phyloP scores from a whole-genome alignment of 2,888 invertebrate genomes.

The Drosophila neotestacea region DNA sequence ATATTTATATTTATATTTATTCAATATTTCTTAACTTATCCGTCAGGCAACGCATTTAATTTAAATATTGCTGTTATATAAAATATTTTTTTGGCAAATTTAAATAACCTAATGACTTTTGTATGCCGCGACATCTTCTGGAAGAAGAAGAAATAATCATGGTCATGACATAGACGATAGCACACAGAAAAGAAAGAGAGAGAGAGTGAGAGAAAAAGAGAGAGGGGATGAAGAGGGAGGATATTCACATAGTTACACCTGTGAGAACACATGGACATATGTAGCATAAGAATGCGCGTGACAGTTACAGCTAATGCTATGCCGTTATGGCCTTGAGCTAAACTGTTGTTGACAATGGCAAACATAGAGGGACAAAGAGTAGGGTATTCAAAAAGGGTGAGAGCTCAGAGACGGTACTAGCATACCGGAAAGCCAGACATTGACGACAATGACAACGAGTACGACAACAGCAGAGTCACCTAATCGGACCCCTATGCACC shows the following conservation, averaged over 20 bases:
- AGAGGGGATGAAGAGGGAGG: too few relatives aligned
- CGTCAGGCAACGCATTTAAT: constrained; percentile 6
- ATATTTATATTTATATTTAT: too few relatives aligned
- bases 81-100: constrained; percentile 63
- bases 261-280: constrained; percentile 22
- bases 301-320: constrained; percentile 66
- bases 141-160: constrained; percentile 72
- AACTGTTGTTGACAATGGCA: constrained; percentile 77
- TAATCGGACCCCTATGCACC: constrained; percentile 33
- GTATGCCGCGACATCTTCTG: constrained; percentile 62
- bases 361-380: constrained; percentile 15
- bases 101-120: constrained; percentile 60
- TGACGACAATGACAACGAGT: constrained; percentile 15
- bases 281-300: constrained; percentile 50
- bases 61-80: constrained; percentile 43
- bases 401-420: constrained; percentile 26
- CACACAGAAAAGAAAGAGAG: constrained; percentile 47
- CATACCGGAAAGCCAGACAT: constrained; percentile 72
- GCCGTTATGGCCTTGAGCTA: constrained; percentile 76
- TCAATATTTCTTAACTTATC: background rate
- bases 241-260: constrained; percentile 24
- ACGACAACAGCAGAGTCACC: constrained; percentile 29
- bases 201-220: background rate
- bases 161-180: constrained; percentile 70
- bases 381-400: background rate